phyloP scores from a whole-genome alignment of 1,140 invertebrate genomes.

The Bemisia tabaci region DNA sequence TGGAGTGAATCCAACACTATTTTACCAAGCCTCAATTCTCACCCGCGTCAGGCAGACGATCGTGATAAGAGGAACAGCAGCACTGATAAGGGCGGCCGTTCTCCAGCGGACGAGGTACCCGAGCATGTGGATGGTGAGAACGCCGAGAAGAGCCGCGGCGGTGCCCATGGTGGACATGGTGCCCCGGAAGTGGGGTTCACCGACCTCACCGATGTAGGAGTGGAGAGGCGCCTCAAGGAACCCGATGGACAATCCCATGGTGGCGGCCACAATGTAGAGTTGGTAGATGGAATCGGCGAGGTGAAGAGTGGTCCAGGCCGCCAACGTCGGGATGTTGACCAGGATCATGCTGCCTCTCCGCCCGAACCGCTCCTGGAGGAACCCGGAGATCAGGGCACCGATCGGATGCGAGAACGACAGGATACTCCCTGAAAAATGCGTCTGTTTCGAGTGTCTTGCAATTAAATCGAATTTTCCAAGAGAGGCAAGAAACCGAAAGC shows the following conservation, averaged over 20 bases:
- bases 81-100: conserved; percentile 15
- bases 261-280: background rate
- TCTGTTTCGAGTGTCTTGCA: too few relatives aligned
- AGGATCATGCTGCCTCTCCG: conserved; percentile 22
- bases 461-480: too few relatives aligned
- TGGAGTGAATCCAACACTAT: too few relatives aligned
- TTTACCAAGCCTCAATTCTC: too few relatives aligned
- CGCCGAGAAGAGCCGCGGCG: conserved; percentile 17
- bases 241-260: conserved; percentile 30
- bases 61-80: conserved; percentile 16
- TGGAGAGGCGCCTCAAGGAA: conserved; percentile 38
- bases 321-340: conserved; percentile 23
- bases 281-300: conserved; percentile 6
- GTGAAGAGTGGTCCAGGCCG: conserved; percentile 20
- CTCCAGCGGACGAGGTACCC: conserved; percentile 19
- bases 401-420: conserved; percentile 21
- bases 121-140: conserved; percentile 16
- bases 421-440: too few relatives aligned
- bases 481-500: too few relatives aligned
- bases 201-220: conserved; percentile 39
- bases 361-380: conserved; percentile 21
- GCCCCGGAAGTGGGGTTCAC: conserved; percentile 26
- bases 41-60: too few relatives aligned
- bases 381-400: conserved; percentile 21
- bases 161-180: conserved; percentile 17